Percentiles rank a stretch among this genome's conserved stretches.
Evolutionary conservation across 2,888 invertebrate genomes (phyloP).

Genomic region (Epistrophe grossulariae): DNA sequence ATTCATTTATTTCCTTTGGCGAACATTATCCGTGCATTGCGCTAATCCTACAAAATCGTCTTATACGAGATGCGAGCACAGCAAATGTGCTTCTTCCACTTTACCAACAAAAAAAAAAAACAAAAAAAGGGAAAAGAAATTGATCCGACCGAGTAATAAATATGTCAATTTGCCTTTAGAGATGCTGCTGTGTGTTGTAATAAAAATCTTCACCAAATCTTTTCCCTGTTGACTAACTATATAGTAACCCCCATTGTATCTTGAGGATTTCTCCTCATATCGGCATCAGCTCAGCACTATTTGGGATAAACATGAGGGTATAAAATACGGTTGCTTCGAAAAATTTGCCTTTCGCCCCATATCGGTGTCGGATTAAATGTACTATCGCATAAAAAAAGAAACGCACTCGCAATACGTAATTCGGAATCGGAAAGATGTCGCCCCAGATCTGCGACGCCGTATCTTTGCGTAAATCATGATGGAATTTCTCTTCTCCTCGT

Average conservation of each 20-base stretch:
- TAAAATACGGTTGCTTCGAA: conserved; percentile 30
- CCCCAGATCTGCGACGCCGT: conserved; percentile 74
- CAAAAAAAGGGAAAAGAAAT: conserved; percentile 54
- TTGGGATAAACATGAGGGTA: conserved; percentile 51
- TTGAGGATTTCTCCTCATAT: conserved; percentile 58
- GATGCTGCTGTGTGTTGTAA: conserved; percentile 64
- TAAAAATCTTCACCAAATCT: conserved; percentile 73
- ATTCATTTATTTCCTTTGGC: conserved; percentile 73
- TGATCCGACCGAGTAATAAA: conserved; percentile 74
- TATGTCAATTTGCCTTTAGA: conserved; percentile 74
- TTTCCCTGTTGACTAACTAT: conserved; percentile 59
- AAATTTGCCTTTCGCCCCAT: conserved; percentile 73
- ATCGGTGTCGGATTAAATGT: conserved; percentile 75
- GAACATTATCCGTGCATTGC: conserved; percentile 68
- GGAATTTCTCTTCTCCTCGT: conserved; percentile 60
- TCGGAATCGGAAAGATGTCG: conserved; percentile 65
- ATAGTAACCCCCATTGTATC: conserved; percentile 69
- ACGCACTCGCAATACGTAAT: conserved; percentile 73
- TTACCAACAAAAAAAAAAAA: conserved; percentile 9
- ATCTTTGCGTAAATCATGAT: conserved; percentile 74
- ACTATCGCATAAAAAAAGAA: conserved; percentile 69
- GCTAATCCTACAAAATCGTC: conserved; percentile 73
- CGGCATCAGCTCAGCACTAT: conserved; percentile 10
- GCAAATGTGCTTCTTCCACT: conserved; percentile 30
- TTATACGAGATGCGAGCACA: conserved; percentile 45